phyloP scores from a whole-genome alignment of 2,888 invertebrate species.

The Campoplex capitator region DNA sequence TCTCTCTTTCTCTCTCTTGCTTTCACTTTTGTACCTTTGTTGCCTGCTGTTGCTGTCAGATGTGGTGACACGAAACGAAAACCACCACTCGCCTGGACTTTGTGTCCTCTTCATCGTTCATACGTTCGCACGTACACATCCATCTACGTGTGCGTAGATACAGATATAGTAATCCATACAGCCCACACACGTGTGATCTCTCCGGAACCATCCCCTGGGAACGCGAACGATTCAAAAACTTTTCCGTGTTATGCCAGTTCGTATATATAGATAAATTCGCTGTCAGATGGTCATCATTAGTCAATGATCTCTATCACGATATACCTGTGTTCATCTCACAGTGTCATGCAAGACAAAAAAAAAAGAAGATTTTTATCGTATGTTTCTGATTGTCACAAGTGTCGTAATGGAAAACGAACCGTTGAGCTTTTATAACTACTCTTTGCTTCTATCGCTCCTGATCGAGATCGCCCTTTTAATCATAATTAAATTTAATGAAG shows the following conservation, averaged over 20 bases:
- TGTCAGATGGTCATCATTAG: conserved; percentile 70
- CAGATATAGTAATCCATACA: conserved; percentile 47
- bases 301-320: conserved; percentile 58
- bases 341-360: conserved; percentile 14
- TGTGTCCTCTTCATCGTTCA: conserved; percentile 42
- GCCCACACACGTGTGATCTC: conserved; percentile 70
- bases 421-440: neutral
- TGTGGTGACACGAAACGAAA: conserved; percentile 63
- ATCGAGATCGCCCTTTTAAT: neutral
- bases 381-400: neutral
- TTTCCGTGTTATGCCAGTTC: conserved; percentile 17
- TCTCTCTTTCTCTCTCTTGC: neutral
- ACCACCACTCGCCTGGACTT: conserved; percentile 55
- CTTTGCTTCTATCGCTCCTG: neutral
- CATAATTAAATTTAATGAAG: neutral
- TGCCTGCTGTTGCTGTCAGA: conserved; percentile 61
- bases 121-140: neutral
- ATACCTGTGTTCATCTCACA: conserved; percentile 32
- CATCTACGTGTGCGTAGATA: conserved; percentile 10
- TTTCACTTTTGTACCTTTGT: conserved; percentile 27
- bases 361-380: neutral
- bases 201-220: conserved; percentile 71
- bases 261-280: conserved; percentile 14
- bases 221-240: conserved; percentile 56
- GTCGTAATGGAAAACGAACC: conserved; percentile 1